Base-by-base conservation (phyloP, 2,888 invertebrate genomes). In the Theodoxus fluviatilis region DNA sequence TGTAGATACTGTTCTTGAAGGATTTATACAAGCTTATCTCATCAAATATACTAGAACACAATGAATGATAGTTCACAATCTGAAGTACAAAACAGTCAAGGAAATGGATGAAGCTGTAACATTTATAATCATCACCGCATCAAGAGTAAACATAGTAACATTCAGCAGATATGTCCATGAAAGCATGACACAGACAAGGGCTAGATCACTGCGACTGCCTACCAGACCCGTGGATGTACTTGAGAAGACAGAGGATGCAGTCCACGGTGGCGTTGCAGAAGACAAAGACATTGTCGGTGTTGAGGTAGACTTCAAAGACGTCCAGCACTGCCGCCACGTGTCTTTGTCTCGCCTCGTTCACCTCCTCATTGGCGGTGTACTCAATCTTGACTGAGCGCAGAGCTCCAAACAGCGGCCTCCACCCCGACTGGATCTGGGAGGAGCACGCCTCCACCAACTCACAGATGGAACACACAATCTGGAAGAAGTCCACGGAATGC, bases 381-480 rank as follows among this genome's bases (percentile, higher is more conserved):
- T 86, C 85, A 65, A 86, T 85, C 75, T 84, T 84, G 0, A 96
- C 95, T 59, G 95, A 95, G 28, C 96, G 91, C 57, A 98, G 88
- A 0, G 97, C 96, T 15, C 96, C 96, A 84, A 98, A 98, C 1
- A 98, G 88, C 0, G 98, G 95, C 68, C 97, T 90, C 98, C 98
- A 98, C 0, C 98, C 98, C 0, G 96, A 96, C 77, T 94, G 91
- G 55, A 98, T 95, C 89, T 97, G 96, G 73, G 93, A 93, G 79
- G 95, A 91, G 86, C 95, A 96, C 0, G 94, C 94, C 87, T 97
- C 96, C 0, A 98, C 97, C 80, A 98, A 94, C 87, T 96, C 96
- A 86, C 96, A 96, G 64, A 98, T 92, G 79, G 95, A 96, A 69
- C 95, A 94, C 59, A 98, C 94, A 80, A 98, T 95, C 93, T 95